Evolutionary conservation across 2,888 invertebrate genomes (phyloP), one percentile per base, ranked within the genome.

Genomic region (Xylocampa areola): DNA sequence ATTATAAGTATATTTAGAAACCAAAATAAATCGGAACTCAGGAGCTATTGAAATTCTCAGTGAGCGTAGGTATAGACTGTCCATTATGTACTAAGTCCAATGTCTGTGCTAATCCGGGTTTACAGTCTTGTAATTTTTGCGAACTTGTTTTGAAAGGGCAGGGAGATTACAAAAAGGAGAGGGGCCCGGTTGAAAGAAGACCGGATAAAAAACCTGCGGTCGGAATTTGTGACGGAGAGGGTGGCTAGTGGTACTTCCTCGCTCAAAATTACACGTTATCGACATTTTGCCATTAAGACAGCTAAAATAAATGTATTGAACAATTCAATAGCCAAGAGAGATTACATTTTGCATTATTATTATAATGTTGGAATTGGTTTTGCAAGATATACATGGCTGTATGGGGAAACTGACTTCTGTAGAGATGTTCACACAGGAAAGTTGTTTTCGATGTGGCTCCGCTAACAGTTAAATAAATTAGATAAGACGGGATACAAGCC

Each of bases 381-480:
- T 21, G 16, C 32, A 23, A 39, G 21, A 30, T 30, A 47, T 30
- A 49, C 16, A 14, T 44, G 10, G 6, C n/a, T 40, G 49, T 33
- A 25, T 52, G 30, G 47, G 21, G 51, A 41, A n/a, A n/a, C 47
- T 43, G 53, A 35, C 21, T 45, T 49, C 44, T 52, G 17, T 45
- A 57, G 50, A 53, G 63, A 70, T 68, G 68, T 71, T 58, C 51
- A 54, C 70, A 68, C 37, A 59, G 59, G 68, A 62, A 78, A 79
- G 77, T 89, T 89, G 87, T 89, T 89, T 89, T 86, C 84, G 82
- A 81, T 80, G 80, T 75, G 77, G 65, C 77, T 73, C 76, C 74
- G 73, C 82, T 84, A 86, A 88, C 86, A 86, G 87, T 88, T 86
- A 89, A 88, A 88, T 90, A 90, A 89, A 90, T 88, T 88, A 90